Percentiles rank a stretch among this genome's conserved stretches.
These are phyloP conservation scores for Gobiocypris rarus DNA, from an alignment of 2,113 vertebrate species.

Conservation along the genomic window DNA sequence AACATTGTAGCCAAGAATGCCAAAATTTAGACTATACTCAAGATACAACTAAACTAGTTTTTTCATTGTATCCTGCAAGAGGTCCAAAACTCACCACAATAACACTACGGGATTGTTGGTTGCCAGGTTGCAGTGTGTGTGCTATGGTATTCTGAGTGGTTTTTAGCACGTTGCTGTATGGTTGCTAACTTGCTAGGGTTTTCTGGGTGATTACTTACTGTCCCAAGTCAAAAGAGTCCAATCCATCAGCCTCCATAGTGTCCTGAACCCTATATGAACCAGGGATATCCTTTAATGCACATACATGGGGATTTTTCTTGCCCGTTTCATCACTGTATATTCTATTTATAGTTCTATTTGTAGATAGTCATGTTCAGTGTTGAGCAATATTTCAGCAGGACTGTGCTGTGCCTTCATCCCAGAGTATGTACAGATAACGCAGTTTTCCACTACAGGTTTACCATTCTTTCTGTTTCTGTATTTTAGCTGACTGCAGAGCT, in stretches of 20 bases:
- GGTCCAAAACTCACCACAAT: background rate
- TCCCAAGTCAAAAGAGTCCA: background rate
- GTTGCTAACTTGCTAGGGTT: background rate
- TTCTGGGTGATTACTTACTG: background rate
- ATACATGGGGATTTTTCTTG: too few relatives aligned
- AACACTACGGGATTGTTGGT: background rate
- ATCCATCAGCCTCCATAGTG: background rate
- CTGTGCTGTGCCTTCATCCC: conserved; percentile 66
- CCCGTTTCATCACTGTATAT: too few relatives aligned
- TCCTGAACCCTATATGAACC: background rate
- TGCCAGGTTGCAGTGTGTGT: too few relatives aligned
- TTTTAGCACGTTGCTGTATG: background rate
- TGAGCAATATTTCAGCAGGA: conserved; percentile 78
- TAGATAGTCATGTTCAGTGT: conserved; percentile 88
- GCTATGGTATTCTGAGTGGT: background rate
- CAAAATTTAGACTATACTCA: background rate
- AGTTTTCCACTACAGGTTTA: conserved; percentile 77
- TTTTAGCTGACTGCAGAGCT: conserved; percentile 63
- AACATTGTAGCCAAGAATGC: background rate
- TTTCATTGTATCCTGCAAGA: background rate
- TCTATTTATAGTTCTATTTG: conserved; percentile 58
- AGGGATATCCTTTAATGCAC: background rate
- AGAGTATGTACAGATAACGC: conserved; percentile 88
- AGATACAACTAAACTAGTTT: background rate
- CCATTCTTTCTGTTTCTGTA: conserved; percentile 79